These are phyloP conservation scores for Urocyon cinereoargenteus DNA, from an alignment of 2,797 vertebrate species.

Conservation along the genomic window DNA sequence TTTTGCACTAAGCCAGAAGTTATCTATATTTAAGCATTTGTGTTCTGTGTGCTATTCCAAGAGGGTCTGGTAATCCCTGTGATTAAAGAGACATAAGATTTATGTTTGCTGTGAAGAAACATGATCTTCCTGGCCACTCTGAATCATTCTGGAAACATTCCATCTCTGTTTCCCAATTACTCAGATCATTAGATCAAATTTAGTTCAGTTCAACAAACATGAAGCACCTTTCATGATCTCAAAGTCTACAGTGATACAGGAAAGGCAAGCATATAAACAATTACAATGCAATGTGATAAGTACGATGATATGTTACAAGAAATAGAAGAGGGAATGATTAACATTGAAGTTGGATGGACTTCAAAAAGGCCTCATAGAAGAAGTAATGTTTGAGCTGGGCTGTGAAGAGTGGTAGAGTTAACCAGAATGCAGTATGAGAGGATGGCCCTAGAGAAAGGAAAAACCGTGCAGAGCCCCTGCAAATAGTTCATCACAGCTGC, in stretches of 20 bases:
- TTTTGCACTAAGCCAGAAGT: slow-evolving; percentile 45
- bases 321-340: not conserved
- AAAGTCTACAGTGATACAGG: not conserved
- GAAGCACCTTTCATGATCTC: not conserved
- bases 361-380: not conserved
- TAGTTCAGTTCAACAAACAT: slow-evolving; percentile 41
- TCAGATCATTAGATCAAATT: slow-evolving; percentile 57
- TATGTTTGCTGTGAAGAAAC: slow-evolving; percentile 68
- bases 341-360: not conserved
- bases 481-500: not conserved
- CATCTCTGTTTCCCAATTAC: slow-evolving; percentile 44
- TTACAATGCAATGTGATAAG: not conserved
- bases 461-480: not conserved
- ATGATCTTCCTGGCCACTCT: not conserved
- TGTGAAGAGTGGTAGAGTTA: not conserved
- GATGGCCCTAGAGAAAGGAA: slow-evolving; percentile 5
- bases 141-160: slow-evolving; percentile 66
- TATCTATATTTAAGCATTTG: slow-evolving; percentile 13
- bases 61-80: slow-evolving; percentile 60
- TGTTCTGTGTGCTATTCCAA: slow-evolving; percentile 60
- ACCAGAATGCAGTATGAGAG: not conserved
- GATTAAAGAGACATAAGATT: slow-evolving; percentile 59
- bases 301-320: not conserved
- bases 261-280: slow-evolving; percentile 7
- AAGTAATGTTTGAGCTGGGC: not conserved